phyloP scores from a whole-genome alignment of 2,888 invertebrate genomes.

The Carterocephalus palaemon region DNA sequence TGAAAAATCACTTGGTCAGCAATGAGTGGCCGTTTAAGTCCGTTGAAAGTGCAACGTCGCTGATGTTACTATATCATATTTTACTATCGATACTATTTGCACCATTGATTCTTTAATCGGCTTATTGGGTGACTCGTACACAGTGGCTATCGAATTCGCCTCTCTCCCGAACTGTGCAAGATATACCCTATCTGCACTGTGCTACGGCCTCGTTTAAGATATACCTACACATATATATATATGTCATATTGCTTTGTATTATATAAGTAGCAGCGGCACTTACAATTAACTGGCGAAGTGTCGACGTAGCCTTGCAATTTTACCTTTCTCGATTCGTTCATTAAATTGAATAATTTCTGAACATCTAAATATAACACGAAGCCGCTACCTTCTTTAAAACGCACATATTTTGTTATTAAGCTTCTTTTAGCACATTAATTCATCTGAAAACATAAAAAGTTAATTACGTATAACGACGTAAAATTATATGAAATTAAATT shows the following conservation, averaged over 20 bases:
- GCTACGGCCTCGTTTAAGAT: too few relatives aligned
- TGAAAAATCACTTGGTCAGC: neutral
- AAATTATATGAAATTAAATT: slow-evolving; percentile 26
- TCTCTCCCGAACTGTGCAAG: too few relatives aligned
- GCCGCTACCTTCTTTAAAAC: slow-evolving; percentile 22
- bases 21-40: slow-evolving; percentile 2
- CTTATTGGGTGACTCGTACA: too few relatives aligned
- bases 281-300: slow-evolving; percentile 3
- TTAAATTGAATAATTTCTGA: slow-evolving; percentile 12
- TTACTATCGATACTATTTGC: too few relatives aligned
- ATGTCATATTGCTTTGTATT: too few relatives aligned
- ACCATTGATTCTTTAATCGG: too few relatives aligned
- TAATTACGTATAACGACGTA: slow-evolving; percentile 25
- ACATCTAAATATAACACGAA: slow-evolving; percentile 19
- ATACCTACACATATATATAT: too few relatives aligned
- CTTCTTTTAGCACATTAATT: slow-evolving; percentile 24
- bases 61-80: too few relatives aligned
- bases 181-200: too few relatives aligned
- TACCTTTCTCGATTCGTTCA: slow-evolving; percentile 9
- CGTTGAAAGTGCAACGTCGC: slow-evolving; percentile 3
- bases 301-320: slow-evolving; percentile 15
- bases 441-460: slow-evolving; percentile 25
- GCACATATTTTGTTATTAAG: slow-evolving; percentile 25
- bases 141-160: too few relatives aligned
- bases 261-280: too few relatives aligned